These are phyloP conservation scores for Lochmaea crataegi DNA, from an alignment of 2,888 invertebrate genomes.

Conservation along the genomic window DNA sequence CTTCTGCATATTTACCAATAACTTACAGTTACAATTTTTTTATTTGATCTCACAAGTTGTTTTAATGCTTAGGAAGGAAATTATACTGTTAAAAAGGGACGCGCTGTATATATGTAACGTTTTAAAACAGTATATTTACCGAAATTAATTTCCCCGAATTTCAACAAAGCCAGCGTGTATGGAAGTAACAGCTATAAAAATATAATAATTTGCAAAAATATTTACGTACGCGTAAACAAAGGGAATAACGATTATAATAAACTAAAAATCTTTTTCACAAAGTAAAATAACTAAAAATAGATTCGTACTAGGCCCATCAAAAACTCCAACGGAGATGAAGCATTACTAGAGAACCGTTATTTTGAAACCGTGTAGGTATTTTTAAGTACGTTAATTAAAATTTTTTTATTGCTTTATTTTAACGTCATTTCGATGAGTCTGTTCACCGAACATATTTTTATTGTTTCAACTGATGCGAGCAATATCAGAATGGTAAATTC, in stretches of 20 bases:
- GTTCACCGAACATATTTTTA: background rate
- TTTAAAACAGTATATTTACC: background rate
- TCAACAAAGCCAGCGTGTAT: background rate
- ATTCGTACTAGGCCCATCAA: slow-evolving; percentile 23
- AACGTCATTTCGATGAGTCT: too few relatives aligned
- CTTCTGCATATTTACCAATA: too few relatives aligned
- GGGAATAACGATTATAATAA: slow-evolving; percentile 34
- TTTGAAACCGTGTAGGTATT: slow-evolving; percentile 18
- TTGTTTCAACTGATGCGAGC: too few relatives aligned
- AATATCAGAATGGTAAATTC: too few relatives aligned
- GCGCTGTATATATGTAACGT: too few relatives aligned
- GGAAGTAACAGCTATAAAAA: slow-evolving; percentile 23
- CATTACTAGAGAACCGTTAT: slow-evolving; percentile 10
- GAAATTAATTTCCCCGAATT: slow-evolving; percentile 18
- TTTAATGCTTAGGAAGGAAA: background rate
- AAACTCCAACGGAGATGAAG: slow-evolving; percentile 21
- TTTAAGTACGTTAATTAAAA: background rate
- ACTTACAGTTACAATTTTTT: too few relatives aligned
- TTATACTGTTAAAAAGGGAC: background rate
- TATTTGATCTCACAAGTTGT: too few relatives aligned
- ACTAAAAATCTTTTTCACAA: slow-evolving; percentile 35
- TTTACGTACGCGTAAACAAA: slow-evolving; percentile 39
- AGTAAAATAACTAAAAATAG: slow-evolving; percentile 35
- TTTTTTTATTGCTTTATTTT: too few relatives aligned
- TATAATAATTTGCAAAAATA: slow-evolving; percentile 38